Conservation (phyloP, 2,113 vertebrate species). For the Phodopus roborovskii region DNA sequence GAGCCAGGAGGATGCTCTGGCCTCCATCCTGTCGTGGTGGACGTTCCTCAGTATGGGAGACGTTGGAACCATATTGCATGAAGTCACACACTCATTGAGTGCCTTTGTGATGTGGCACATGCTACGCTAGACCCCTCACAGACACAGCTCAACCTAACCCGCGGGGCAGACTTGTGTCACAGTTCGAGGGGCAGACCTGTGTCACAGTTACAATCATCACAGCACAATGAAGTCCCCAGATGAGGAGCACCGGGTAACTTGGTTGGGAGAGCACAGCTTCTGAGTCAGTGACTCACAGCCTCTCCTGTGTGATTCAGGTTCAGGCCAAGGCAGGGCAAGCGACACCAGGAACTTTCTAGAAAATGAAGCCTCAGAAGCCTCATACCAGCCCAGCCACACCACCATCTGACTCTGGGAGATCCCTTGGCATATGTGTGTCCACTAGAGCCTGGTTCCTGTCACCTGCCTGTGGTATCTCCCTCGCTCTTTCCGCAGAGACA, state of each 20-base stretch:
- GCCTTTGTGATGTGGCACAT: not conserved
- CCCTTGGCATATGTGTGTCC: fast-evolving
- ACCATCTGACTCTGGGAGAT: not conserved
- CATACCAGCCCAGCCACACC: not conserved
- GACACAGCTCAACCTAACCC: not conserved
- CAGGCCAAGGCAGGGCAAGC: not conserved
- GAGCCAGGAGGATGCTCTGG: not conserved
- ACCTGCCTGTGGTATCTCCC: fast-evolving
- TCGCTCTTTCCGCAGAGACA: not conserved
- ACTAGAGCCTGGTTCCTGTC: no score
- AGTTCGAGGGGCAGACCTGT: no score
- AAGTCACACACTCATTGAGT: not conserved
- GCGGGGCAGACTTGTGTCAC: fast-evolving
- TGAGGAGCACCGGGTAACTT: not conserved
- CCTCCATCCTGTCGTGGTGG: not conserved
- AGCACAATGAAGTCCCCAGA: no score
- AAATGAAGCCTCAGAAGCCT: not conserved
- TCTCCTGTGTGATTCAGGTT: not conserved
- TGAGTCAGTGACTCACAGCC: not conserved
- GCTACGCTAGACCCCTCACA: not conserved
- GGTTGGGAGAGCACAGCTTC: not conserved
- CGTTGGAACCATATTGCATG: not conserved
- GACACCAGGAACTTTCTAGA: not conserved
- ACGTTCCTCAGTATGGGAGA: fast-evolving
- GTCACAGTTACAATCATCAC: not conserved